A percentile compares a stretch with the other conserved stretches of the same genome.
Evolutionary conservation across 2,797 vertebrate genomes (phyloP).

Genomic region (Tragelaphus oryx): DNA sequence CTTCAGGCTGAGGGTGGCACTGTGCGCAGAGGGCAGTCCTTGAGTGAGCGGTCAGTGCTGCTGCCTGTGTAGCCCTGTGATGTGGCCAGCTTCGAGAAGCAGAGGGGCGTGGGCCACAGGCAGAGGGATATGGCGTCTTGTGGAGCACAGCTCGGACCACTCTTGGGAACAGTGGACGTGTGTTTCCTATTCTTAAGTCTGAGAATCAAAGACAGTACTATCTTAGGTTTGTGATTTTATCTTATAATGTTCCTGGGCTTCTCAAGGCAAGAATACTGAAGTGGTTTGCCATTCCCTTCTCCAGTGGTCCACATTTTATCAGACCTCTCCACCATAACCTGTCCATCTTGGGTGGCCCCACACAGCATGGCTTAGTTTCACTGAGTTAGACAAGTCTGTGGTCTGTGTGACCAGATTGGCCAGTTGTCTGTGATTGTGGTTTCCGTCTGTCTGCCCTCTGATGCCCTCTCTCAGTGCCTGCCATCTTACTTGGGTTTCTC

Average conservation of each 20-base stretch:
- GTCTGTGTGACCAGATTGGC: neutral
- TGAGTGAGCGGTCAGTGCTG: neutral
- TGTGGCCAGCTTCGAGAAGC: neutral
- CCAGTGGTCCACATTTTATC: neutral
- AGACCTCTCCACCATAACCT: neutral
- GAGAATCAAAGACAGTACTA: neutral
- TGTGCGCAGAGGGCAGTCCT: neutral
- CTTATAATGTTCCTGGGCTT: neutral
- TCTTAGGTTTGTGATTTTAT: neutral
- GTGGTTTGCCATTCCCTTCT: neutral
- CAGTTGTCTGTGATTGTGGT: neutral
- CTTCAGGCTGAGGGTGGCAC: neutral
- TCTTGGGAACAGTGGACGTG: no score
- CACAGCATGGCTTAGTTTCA: neutral
- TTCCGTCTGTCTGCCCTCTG: neutral
- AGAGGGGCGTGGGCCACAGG: neutral
- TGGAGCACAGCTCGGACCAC: neutral
- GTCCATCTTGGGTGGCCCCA: neutral
- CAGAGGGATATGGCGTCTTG: accelerated
- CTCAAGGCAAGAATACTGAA: neutral
- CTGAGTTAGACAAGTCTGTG: neutral
- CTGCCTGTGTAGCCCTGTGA: accelerated
- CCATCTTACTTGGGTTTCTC: neutral
- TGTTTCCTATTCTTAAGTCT: neutral
- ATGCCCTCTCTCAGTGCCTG: neutral